Evolutionary conservation across 53 echinoderm and acorn worm species (phyloP).

Genomic region (Temnopleurus reevesii): DNA sequence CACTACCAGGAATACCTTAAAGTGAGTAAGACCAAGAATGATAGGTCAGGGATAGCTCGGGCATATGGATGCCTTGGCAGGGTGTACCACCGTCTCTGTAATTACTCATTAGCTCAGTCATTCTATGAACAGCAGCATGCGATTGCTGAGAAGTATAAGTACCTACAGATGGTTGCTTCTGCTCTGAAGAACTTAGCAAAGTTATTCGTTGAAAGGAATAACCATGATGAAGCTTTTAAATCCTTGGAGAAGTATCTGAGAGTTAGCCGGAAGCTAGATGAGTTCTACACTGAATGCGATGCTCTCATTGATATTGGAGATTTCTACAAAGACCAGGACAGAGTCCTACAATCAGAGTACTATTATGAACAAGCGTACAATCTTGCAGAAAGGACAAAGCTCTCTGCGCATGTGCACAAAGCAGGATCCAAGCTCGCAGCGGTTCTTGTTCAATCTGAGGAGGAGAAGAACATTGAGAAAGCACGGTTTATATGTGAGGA

Average conservation of each 20-base stretch:
- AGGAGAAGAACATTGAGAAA: slow-evolving; percentile 69
- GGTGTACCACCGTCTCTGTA: slow-evolving; percentile 74
- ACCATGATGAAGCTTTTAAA: slow-evolving; percentile 67
- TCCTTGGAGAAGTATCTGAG: slow-evolving; percentile 78
- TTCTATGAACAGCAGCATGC: slow-evolving; percentile 85
- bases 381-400: slow-evolving; percentile 68
- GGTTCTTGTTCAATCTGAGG: slow-evolving; percentile 64
- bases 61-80: slow-evolving; percentile 87
- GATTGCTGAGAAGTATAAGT: slow-evolving; percentile 75
- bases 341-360: slow-evolving; percentile 70
- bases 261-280: slow-evolving; percentile 88
- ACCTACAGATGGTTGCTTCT: slow-evolving; percentile 71
- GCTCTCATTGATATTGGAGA: slow-evolving; percentile 84
- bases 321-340: slow-evolving; percentile 60
- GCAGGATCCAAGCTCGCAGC: slow-evolving; percentile 71
- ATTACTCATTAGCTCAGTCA: slow-evolving; percentile 75
- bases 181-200: slow-evolving; percentile 75
- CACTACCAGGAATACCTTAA: slow-evolving; percentile 81
- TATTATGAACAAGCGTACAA: slow-evolving; percentile 79
- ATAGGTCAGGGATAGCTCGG: slow-evolving; percentile 80
- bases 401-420: slow-evolving; percentile 44
- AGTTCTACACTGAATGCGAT: slow-evolving; percentile 88
- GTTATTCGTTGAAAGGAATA: slow-evolving; percentile 61
- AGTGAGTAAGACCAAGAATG: slow-evolving; percentile 68
- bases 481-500: slow-evolving; percentile 66